These are phyloP conservation scores for Stenodema calcarata DNA, from an alignment of 2,888 invertebrate species.

Conservation along the genomic window DNA sequence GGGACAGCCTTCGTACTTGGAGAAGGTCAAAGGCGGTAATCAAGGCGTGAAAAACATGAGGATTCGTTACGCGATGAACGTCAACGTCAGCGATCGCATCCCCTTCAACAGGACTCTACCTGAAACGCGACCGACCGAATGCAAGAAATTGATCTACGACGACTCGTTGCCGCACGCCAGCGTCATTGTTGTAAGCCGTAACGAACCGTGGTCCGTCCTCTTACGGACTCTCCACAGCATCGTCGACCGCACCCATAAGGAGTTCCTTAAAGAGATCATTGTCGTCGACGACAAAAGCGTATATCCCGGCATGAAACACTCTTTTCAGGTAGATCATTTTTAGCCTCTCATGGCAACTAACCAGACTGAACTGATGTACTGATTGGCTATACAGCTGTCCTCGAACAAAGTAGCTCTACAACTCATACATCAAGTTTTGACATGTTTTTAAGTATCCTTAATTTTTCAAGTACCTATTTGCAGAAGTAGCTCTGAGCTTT, in stretches of 20 bases:
- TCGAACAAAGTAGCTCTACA: too few species aligned
- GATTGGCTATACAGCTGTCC: too few species aligned
- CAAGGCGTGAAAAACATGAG: not conserved
- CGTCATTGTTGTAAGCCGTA: constrained; percentile 83
- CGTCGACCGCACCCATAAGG: constrained; percentile 70
- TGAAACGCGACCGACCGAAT: constrained; percentile 64
- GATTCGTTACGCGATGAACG: constrained; percentile 73
- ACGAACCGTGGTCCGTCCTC: constrained; percentile 86
- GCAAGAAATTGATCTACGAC: constrained; percentile 69
- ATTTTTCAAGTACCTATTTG: too few species aligned
- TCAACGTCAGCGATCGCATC: constrained; percentile 85
- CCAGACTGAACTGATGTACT: too few species aligned
- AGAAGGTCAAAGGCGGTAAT: not conserved
- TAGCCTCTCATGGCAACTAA: too few species aligned
- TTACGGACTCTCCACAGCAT: constrained; percentile 86
- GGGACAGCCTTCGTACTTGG: constrained; percentile 19
- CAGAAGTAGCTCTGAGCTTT: too few species aligned
- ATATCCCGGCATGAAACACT: constrained; percentile 64
- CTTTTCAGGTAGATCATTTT: not conserved
- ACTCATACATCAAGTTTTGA: too few species aligned
- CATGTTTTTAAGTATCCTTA: too few species aligned
- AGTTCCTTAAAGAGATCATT: constrained; percentile 85
- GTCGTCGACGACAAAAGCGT: constrained; percentile 91
- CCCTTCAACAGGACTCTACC: constrained; percentile 80
- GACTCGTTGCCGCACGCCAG: constrained; percentile 72